Base-by-base conservation (phyloP, 2,797 vertebrate genomes). In the Euthynnus affinis region DNA sequence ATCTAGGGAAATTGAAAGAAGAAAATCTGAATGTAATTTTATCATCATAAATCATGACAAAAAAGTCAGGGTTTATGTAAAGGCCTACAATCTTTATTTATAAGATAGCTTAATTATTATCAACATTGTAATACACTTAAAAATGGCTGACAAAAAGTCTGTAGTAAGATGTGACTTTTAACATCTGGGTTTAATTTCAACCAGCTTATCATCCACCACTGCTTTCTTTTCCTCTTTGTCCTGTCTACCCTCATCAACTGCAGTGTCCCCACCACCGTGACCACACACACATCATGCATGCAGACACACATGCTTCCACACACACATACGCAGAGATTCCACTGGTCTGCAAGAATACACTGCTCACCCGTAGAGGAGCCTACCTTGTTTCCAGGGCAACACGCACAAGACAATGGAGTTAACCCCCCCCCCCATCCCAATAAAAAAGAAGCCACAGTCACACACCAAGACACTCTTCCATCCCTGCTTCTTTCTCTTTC, bases 331-430 rank as follows among this genome's bases (percentile, higher is more conserved):
- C 75, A 76, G 49, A 82, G 40, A 85, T 82, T 63, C 70, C 71
- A 76, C 42, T 63, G 71, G 79, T 84, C 78, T 82, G 68, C 75
- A 79, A 87, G 82, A 86, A 82, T 73, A 89, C 86, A 89, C 81
- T 23, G 48, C 81, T 84, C 73, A 78, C 80, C 74, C 73, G 5
- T 55, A 63, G 72, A 83, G 81, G 69, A 91, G 81, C 73, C 83
- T 85, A 93, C 88, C 91, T 92, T 92, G 94, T 94, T 96, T 90
- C 93, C 92, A 94, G 84, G 92, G 91, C 90, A 96, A 94, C 92
- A 89, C 59, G 48, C 79, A 80, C 78, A 90, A 91, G 91, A 94
- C 90, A 95, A 94, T 93, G 78, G 85, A 83, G 84, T 88, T 91
- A 74, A 83, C 84, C 86, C 76, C 59, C n/a, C 52, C 85, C 75